Conservation (phyloP, 2,797 vertebrate species). For the Microctenopoma steveboyesi region DNA sequence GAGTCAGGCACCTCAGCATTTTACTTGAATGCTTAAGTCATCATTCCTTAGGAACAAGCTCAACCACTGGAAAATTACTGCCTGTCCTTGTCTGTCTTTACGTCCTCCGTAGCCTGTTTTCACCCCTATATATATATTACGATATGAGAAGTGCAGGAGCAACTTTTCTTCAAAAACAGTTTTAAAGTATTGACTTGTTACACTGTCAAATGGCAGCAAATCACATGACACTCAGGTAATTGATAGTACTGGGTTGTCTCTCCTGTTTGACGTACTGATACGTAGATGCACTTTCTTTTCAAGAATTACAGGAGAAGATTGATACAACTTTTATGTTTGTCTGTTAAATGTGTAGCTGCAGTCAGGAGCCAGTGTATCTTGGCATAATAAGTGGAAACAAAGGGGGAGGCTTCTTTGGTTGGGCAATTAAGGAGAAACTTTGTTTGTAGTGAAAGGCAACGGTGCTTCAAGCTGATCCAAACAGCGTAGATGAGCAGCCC, state of each 20-base stretch:
- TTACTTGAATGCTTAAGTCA: constrained; percentile 56
- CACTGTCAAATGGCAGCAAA: constrained; percentile 6
- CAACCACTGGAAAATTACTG: constrained; percentile 65
- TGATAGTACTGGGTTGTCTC: neutral
- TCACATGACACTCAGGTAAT: neutral
- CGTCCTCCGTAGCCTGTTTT: constrained; percentile 27
- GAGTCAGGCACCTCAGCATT: constrained; percentile 40
- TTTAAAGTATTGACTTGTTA: constrained; percentile 18
- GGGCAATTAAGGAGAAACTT: neutral
- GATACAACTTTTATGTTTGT: neutral
- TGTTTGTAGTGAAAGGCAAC: neutral
- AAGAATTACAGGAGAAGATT: neutral
- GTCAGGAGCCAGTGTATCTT: neutral
- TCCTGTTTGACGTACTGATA: neutral
- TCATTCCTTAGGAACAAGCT: constrained; percentile 50
- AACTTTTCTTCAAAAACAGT: constrained; percentile 13
- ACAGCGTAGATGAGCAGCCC: neutral
- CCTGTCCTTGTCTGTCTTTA: constrained; percentile 54
- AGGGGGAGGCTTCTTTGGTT: neutral
- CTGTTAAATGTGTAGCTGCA: constrained; percentile 13
- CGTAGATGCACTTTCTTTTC: neutral
- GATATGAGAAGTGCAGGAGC: constrained; percentile 7
- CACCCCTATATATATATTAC: constrained; percentile 11
- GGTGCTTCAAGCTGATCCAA: neutral
- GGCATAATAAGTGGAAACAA: constrained; percentile 4